Conservation (phyloP, 2,888 invertebrate genomes). For the Tolmerus cingulatus region DNA sequence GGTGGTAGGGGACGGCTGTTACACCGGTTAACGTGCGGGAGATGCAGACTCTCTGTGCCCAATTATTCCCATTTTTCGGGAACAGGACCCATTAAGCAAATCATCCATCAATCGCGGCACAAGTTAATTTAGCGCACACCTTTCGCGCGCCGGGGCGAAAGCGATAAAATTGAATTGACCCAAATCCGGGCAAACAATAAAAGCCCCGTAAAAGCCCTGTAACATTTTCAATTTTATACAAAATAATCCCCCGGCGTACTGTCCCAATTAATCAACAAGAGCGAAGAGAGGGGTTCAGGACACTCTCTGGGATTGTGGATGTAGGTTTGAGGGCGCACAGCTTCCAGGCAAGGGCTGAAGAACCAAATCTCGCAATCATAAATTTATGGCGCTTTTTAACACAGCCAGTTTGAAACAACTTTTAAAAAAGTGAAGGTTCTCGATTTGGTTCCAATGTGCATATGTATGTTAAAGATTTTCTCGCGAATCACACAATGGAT, state of each 20-base stretch:
- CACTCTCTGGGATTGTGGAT: background rate
- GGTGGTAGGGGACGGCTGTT: background rate
- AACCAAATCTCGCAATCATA: background rate
- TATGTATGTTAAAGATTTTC: too few species aligned
- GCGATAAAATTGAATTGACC: constrained; percentile 5
- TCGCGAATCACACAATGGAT: too few species aligned
- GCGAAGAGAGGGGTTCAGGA: background rate
- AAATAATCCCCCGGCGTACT: constrained; percentile 5
- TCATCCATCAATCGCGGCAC: background rate
- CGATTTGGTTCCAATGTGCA: too few species aligned
- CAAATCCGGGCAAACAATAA: constrained; percentile 26
- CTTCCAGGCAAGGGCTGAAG: background rate
- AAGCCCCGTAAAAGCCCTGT: constrained; percentile 19
- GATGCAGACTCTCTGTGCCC: background rate
- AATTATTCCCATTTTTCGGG: background rate
- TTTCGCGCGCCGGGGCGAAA: background rate
- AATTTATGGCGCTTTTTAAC: constrained; percentile 8
- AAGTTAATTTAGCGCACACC: background rate
- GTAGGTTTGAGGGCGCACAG: background rate
- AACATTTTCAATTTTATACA: constrained; percentile 25
- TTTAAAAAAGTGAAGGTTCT: too few species aligned
- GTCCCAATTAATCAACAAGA: constrained; percentile 20
- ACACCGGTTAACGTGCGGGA: background rate
- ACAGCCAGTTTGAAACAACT: background rate
- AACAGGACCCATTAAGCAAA: background rate